Evolutionary conservation across 2,888 invertebrate species (phyloP), one percentile per base, ranked within the genome.

Genomic region (Nomada hirtipes): DNA sequence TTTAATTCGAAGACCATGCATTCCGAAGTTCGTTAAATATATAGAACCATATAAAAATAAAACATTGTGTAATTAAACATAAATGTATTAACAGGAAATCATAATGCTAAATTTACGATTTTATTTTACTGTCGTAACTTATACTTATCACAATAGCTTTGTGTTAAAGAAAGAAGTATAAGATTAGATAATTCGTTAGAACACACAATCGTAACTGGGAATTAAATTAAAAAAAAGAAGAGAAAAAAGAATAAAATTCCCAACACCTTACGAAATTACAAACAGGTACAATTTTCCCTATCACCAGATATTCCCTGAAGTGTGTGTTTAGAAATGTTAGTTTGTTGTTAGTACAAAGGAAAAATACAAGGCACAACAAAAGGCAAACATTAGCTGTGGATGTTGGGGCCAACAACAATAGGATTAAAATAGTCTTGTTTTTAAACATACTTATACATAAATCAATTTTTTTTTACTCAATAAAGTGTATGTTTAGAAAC

Each of bases 261-360:
- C 72, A 76, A 78, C 68, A 83, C 52, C 77, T 74, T 52, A 20
- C 60, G 47, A 82, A 79, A 75, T 61, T 67, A 71, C 20, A 76
- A 76, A 65, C 70, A 82, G 63, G 36, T 55, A 71, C 79, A 64
- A 75, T 84, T 78, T 74, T 89, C 83, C 85, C 85, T 89, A 90
- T 88, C 92, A 92, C 92, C 92, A 92, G 92, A 93, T 93, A 92
- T 93, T 92, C 91, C 92, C 92, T 90, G 83, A 88, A 90, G 89
- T 89, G 86, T 88, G 85, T 87, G 83, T 89, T 36, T 90, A 88
- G 82, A 87, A 84, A 87, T 87, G 82, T 89, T 87, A 88, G 82
- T 89, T 73, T 74, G 79, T 52, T 60, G 76, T 84, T 67, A 88
- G 63, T 77, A 80, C 20, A 76, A 65, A 73, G 52, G 59, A 76